Conservation (phyloP, 2,888 invertebrate genomes). For the Polia nebulosa region DNA sequence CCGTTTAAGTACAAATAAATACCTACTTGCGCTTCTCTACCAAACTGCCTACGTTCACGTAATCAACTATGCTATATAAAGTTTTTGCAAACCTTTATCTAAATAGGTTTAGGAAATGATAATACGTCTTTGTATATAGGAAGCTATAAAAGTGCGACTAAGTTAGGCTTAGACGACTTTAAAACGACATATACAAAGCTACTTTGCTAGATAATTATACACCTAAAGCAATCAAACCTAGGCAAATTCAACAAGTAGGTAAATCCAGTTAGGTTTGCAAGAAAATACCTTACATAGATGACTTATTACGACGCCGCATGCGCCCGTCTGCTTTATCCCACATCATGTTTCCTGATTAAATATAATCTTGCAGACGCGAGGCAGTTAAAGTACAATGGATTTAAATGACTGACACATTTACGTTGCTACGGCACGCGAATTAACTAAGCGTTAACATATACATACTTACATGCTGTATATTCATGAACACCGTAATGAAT, state of each 20-base stretch:
- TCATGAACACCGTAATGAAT: conserved; percentile 39
- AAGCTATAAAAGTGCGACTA: too few relatives aligned
- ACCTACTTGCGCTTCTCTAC: too few relatives aligned
- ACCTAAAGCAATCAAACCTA: conserved; percentile 5
- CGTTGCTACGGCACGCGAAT: conserved; percentile 37
- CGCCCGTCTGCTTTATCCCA: conserved; percentile 63
- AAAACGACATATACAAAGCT: too few relatives aligned
- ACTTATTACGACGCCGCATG: conserved; percentile 54
- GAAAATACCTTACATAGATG: conserved; percentile 42
- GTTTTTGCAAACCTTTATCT: too few relatives aligned
- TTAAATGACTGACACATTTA: conserved; percentile 67
- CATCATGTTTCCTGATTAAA: conserved; percentile 76
- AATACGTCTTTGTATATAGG: too few relatives aligned
- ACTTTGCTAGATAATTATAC: too few relatives aligned
- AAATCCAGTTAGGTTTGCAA: conserved; percentile 19
- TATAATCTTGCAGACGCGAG: conserved; percentile 72
- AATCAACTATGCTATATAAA: too few relatives aligned
- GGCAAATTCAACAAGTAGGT: conserved; percentile 54
- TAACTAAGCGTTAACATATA: conserved; percentile 40
- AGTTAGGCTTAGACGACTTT: too few relatives aligned
- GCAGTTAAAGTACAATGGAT: conserved; percentile 73
- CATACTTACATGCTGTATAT: conserved; percentile 24
- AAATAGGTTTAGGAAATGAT: too few relatives aligned
- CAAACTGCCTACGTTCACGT: too few relatives aligned
- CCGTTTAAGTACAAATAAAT: too few relatives aligned